Percentiles rank a stretch among this genome's conserved stretches.
Conservation (phyloP, 1,140 invertebrate genomes). For the Drosophila sp. region DNA sequence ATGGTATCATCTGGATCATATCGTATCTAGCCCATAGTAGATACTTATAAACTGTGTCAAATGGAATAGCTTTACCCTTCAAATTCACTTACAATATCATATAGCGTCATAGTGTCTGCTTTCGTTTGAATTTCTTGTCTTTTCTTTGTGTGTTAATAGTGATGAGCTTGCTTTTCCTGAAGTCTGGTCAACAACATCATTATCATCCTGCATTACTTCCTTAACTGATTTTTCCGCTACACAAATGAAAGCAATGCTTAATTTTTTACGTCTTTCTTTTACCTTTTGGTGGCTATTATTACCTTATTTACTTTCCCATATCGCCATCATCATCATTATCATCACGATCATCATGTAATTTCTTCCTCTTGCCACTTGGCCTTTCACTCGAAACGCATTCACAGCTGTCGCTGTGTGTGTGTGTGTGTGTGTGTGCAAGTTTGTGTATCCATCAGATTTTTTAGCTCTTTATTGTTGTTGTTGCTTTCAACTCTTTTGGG, state of each 20-base stretch:
- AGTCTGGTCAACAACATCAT: background rate
- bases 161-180: background rate
- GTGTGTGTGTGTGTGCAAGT: background rate
- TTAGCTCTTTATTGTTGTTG: background rate
- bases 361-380: conserved; percentile 33
- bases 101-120: background rate
- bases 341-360: conserved; percentile 6
- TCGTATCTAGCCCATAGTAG: too few relatives aligned
- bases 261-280: background rate
- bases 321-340: background rate
- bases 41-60: too few relatives aligned
- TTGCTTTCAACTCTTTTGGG: conserved; percentile 19
- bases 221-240: background rate
- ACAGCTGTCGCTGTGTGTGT: background rate
- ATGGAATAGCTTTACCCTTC: background rate
- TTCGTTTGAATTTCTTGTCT: background rate
- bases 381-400: conserved; percentile 34
- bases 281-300: background rate
- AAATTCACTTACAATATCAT: background rate
- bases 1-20: too few relatives aligned
- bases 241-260: conserved; percentile 10
- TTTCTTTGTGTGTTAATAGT: background rate
- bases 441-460: conserved; percentile 6
- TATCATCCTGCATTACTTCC: background rate
- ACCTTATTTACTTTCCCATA: conserved; percentile 33